Base-by-base conservation (phyloP, 2,797 vertebrate species). In the Dicrostonyx torquatus region DNA sequence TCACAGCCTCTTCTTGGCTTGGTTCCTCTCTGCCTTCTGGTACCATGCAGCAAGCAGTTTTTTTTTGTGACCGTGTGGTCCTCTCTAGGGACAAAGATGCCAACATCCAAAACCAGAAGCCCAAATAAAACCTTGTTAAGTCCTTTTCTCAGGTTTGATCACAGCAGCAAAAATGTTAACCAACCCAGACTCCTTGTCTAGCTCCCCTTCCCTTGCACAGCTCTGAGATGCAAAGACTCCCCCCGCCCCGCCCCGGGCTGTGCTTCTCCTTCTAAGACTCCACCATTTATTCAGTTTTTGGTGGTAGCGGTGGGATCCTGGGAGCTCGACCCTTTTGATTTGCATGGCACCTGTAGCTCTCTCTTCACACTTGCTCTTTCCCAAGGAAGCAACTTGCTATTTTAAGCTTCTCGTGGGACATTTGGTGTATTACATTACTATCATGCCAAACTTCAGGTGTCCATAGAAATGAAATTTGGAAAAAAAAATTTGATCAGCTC, bases 271-370 rank as follows among this genome's bases (percentile, higher is more conserved):
- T 58, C 73, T 48, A 15, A 91, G 55, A 22, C 1, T 11, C 50
- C 1, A 0, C 45, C 29, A 53, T 7, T 48, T 55, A 22, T 20
- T 43, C 17, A 80, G 75, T 68, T 55, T 48, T 91, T 11, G 0
- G 4, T 31, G 29, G 13, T n/a, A 3, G n/a, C 43, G 48, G 5
- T 6, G 9, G n/a, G 3, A 48, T 40, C 58, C 50, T 70, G 0
- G 37, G 11, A 22, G 26, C 58, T 37, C 1, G 0, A 29, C 15
- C 12, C 6, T 76, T 37, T 53, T 31, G n/a, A 1, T 77, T 0
- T 5, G 1, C 0, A 10, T 31, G n/a, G n/a, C 14, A 34, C 6
- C 26, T 31, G 1, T 17, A 8, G 9, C 31, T 50, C 7, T 22
- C 53, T 70, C 40, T 87, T 50, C 43, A n/a, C 8, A 10, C 34